These are phyloP conservation scores for Pedetes capensis DNA, from an alignment of 2,113 vertebrate genomes.

Conservation along the genomic window DNA sequence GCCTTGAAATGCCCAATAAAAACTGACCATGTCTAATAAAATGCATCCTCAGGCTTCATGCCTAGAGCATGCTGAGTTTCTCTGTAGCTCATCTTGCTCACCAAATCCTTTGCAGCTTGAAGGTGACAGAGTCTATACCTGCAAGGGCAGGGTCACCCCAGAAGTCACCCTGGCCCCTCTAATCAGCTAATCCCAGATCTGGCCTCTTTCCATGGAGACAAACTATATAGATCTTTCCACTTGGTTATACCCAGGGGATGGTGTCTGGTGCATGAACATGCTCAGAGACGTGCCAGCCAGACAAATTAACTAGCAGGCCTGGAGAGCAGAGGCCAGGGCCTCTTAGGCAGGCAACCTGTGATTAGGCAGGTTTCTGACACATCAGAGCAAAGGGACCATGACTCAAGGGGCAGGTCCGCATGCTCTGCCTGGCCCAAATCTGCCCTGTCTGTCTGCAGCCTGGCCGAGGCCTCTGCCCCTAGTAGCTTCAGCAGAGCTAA, in stretches of 20 bases:
- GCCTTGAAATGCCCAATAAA: not conserved
- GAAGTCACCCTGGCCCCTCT: not conserved
- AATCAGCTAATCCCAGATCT: not conserved
- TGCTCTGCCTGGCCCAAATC: slow-evolving; percentile 45
- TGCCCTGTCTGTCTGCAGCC: slow-evolving; percentile 58
- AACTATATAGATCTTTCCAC: slow-evolving; percentile 30
- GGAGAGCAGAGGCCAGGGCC: slow-evolving; percentile 50
- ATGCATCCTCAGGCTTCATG: not conserved
- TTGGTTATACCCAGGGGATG: slow-evolving; percentile 26
- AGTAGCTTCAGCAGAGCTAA: slow-evolving; percentile 63
- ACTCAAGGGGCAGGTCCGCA: slow-evolving; percentile 57
- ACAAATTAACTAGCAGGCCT: slow-evolving; percentile 54
- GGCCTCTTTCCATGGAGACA: not conserved
- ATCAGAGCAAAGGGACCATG: slow-evolving; percentile 34
- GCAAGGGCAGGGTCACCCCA: not conserved
- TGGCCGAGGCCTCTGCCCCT: slow-evolving; percentile 64
- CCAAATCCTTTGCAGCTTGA: not conserved
- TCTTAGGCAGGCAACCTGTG: slow-evolving; percentile 38
- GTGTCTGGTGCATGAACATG: not conserved
- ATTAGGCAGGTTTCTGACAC: slow-evolving; percentile 66
- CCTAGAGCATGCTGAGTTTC: slow-evolving; percentile 1
- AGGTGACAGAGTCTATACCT: slow-evolving; percentile 15
- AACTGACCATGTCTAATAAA: not conserved
- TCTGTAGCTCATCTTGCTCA: not conserved
- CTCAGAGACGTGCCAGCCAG: slow-evolving; percentile 19